These are phyloP conservation scores for Pyrgus malvae DNA, from an alignment of 2,888 invertebrate species.

Conservation along the genomic window DNA sequence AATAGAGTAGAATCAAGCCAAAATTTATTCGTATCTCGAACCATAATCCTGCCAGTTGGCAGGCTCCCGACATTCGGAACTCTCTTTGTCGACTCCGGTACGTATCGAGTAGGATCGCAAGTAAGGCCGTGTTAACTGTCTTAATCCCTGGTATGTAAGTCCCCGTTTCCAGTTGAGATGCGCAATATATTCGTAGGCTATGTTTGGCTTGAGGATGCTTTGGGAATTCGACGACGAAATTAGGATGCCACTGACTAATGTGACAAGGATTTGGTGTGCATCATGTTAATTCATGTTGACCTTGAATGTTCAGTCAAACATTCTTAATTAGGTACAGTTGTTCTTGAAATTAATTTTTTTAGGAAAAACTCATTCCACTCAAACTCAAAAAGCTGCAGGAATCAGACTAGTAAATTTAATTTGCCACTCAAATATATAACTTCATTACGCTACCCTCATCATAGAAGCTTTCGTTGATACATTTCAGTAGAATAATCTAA, in stretches of 20 bases:
- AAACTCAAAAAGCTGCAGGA: slow-evolving; percentile 3
- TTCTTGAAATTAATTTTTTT: neutral
- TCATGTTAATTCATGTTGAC: too few relatives aligned
- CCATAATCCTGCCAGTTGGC: slow-evolving; percentile 54
- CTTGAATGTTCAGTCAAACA: too few relatives aligned
- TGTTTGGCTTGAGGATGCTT: neutral
- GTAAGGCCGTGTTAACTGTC: slow-evolving; percentile 56
- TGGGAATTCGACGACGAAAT: slow-evolving; percentile 3
- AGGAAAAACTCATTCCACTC: neutral
- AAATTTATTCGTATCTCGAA: slow-evolving; percentile 44
- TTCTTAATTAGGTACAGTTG: neutral
- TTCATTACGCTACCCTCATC: slow-evolving; percentile 67
- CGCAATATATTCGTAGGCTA: slow-evolving; percentile 27
- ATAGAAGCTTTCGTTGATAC: slow-evolving; percentile 56
- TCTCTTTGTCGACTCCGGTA: slow-evolving; percentile 50
- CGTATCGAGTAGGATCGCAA: slow-evolving; percentile 46
- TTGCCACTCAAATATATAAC: slow-evolving; percentile 59
- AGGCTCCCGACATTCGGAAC: slow-evolving; percentile 52
- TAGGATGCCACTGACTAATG: too few relatives aligned
- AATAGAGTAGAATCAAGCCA: neutral
- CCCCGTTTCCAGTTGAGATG: slow-evolving; percentile 42
- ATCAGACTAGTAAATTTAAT: slow-evolving; percentile 37
- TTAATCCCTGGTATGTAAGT: slow-evolving; percentile 50
- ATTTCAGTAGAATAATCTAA: slow-evolving; percentile 57
- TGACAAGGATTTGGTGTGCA: too few relatives aligned